Evolutionary conservation across 1,140 invertebrate genomes (phyloP), one percentile per base, ranked within the genome.

Genomic region (Battus philenor): DNA sequence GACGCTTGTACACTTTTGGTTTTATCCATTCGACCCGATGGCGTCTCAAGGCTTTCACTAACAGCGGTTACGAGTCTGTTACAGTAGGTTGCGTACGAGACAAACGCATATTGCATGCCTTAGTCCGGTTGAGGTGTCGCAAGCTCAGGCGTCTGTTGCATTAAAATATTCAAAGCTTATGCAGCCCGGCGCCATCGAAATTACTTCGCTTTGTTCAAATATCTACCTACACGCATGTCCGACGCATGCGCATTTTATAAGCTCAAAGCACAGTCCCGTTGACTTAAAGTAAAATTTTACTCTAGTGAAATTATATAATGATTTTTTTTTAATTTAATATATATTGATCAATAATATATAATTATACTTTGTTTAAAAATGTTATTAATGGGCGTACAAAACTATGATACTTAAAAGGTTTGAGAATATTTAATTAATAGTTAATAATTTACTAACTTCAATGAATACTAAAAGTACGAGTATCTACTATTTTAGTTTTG

Each of bases 81-180:
- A 51, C 44, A 54, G 54, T 51, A 17, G 59, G 45, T 68, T 68
- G 56, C 59, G 58, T 59, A 49, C 8, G 17, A 27, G 27, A 69
- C n/a, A n/a, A n/a, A 71, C 59, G 63, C 65, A 66, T 58, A 67
- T 70, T 64, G 66, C 65, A 68, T 66, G 62, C 69, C 69, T 52
- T 58, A 59, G 66, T 70, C 68, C 72, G 60, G 62, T 47, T 43
- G 55, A 26, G 44, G 56, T 79, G 70, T 77, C 69, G 75, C 68
- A 79, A 79, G 50, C 63, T 32, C 50, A 65, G 62, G 63, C 70
- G 68, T 73, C 61, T 55, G 53, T 55, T 69, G 56, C 52, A 61
- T 48, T 59, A 49, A 51, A 56, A 48, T 65, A 68, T 69, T 72
- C 56, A 67, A 64, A 72, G 50, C 53, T 69, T 66, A 61, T 53